These are phyloP conservation scores for Orthosia cruda DNA, from an alignment of 2,888 invertebrate species.

Conservation along the genomic window DNA sequence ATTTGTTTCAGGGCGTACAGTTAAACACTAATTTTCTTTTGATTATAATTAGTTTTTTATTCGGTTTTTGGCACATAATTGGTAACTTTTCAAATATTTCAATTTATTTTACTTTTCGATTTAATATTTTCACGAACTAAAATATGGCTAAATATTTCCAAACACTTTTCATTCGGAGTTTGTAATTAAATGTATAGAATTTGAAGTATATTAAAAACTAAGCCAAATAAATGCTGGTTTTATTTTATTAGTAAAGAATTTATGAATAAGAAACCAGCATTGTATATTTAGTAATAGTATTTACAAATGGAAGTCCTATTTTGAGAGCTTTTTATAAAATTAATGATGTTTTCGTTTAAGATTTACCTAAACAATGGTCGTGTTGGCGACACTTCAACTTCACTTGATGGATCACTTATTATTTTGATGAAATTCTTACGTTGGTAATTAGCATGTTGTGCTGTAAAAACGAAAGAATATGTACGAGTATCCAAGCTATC, in stretches of 20 bases:
- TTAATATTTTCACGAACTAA: not conserved
- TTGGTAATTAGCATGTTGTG: not conserved
- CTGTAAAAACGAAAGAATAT: not conserved
- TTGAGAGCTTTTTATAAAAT: not conserved
- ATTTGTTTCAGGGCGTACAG: conserved; percentile 30
- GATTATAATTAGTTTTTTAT: not conserved
- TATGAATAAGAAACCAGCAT: no score
- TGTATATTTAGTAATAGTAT: not conserved
- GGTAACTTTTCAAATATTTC: not conserved
- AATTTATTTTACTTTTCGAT: no score
- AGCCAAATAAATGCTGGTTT: not conserved
- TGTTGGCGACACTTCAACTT: conserved; percentile 18
- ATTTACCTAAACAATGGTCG: not conserved
- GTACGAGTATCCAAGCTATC: not conserved
- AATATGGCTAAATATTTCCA: not conserved
- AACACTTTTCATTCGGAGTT: not conserved
- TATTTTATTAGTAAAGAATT: not conserved
- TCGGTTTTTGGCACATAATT: not conserved
- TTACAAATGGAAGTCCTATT: conserved; percentile 13
- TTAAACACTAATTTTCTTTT: conserved; percentile 10
- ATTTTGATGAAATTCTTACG: not conserved
- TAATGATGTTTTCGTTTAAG: conserved; percentile 8
- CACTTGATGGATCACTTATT: conserved; percentile 2
- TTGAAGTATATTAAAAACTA: not conserved
- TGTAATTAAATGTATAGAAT: no score